These are phyloP conservation scores for Parambassis ranga DNA, from an alignment of 2,797 vertebrate genomes.

Conservation along the genomic window DNA sequence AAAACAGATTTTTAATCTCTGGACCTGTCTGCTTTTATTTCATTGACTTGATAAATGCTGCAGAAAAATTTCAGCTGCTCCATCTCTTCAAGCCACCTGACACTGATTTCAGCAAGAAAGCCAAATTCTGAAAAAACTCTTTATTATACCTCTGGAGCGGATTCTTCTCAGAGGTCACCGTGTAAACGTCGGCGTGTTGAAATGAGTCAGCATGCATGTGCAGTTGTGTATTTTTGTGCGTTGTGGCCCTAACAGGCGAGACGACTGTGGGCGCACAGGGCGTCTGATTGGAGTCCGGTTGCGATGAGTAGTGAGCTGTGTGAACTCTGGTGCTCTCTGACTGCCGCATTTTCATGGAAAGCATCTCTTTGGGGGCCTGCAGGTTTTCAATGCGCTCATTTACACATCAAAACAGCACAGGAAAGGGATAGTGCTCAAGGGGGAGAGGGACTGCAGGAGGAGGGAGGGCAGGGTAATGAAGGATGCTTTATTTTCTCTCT, in stretches of 20 bases:
- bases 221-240: background rate
- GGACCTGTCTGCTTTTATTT: slow-evolving; percentile 33
- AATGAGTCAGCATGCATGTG: slow-evolving; percentile 24
- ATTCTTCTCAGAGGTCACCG: slow-evolving; percentile 8
- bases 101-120: slow-evolving; percentile 19
- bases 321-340: slow-evolving; percentile 76
- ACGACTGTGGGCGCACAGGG: slow-evolving; percentile 29
- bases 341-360: slow-evolving; percentile 85
- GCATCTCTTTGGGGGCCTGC: slow-evolving; percentile 82
- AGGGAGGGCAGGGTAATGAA: slow-evolving; percentile 80
- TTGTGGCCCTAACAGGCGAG: slow-evolving; percentile 27
- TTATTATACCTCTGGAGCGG: background rate
- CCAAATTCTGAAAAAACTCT: background rate
- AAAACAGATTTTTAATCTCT: slow-evolving; percentile 36
- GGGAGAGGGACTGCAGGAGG: slow-evolving; percentile 60
- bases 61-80: slow-evolving; percentile 37
- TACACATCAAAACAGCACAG: slow-evolving; percentile 85
- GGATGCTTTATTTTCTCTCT: slow-evolving; percentile 82
- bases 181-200: slow-evolving; percentile 42
- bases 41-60: slow-evolving; percentile 24
- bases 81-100: slow-evolving; percentile 25
- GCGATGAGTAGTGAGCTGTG: slow-evolving; percentile 69
- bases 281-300: slow-evolving; percentile 60
- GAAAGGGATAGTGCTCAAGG: slow-evolving; percentile 83
- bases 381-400: slow-evolving; percentile 86